Evolutionary conservation across 2,113 vertebrate genomes (phyloP).

Genomic region (Ceyx margarethae): DNA sequence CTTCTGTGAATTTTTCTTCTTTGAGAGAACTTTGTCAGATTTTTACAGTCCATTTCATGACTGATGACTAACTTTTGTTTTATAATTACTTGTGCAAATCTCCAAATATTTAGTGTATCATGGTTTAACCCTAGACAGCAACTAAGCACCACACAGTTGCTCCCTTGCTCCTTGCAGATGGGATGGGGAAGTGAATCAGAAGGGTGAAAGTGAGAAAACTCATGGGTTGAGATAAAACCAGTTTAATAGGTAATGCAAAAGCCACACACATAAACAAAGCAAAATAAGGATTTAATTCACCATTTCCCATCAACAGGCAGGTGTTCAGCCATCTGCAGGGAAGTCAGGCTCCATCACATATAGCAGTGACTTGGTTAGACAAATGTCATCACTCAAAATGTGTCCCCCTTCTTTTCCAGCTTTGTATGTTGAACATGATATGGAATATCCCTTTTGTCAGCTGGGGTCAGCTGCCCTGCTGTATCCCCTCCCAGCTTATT

Average conservation of each 20-base stretch:
- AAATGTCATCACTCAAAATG: neutral
- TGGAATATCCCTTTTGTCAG: neutral
- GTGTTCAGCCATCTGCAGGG: neutral
- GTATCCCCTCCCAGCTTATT: neutral
- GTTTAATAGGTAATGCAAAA: neutral
- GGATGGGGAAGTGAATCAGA: neutral
- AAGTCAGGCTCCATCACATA: neutral
- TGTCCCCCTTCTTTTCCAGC: neutral
- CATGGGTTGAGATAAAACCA: neutral
- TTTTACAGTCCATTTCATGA: constrained; percentile 14
- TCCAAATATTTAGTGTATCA: constrained; percentile 13
- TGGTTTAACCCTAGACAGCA: neutral
- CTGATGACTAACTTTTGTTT: constrained; percentile 1
- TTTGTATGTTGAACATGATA: neutral
- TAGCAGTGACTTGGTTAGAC: neutral
- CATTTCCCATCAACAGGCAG: neutral
- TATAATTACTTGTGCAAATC: constrained; percentile 37
- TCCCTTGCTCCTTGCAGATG: neutral
- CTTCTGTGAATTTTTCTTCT: neutral
- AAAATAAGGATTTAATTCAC: neutral
- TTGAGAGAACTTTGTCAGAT: neutral
- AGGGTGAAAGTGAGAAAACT: neutral
- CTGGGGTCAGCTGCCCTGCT: neutral
- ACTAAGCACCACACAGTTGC: neutral
- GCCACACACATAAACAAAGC: neutral